Evolutionary conservation across 2,888 invertebrate genomes (phyloP), one percentile per base, ranked within the genome.

Genomic region (Dynastes tityus): DNA sequence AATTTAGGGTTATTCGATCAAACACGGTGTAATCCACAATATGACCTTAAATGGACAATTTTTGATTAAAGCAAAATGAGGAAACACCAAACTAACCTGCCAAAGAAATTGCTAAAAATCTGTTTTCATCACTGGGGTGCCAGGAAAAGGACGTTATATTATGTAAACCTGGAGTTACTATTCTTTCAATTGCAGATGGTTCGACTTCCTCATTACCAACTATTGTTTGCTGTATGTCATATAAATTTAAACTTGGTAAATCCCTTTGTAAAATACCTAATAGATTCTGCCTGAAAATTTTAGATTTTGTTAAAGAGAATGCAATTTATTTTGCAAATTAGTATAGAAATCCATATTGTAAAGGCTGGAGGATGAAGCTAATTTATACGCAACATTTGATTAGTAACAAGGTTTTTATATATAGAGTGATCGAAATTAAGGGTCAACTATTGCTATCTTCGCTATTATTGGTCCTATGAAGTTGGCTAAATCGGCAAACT

Each of bases 201-300:
- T 96, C 96, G 22, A 94, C 92, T 80, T 94, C 92, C 84, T 95
- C 95, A 81, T 93, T 93, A 81, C 92, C 93, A 65, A 90, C 88
- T 68, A 89, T 89, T 79, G 92, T 92, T 85, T 94, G 93, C 84
- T 95, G 95, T 80, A 98, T 94, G 88, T 98, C 97, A 87, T 96
- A 96, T 53, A 98, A 91, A 81, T 95, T 94, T 37, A 98, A 90
- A 13, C 93, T 91, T 61, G 91, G 90, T 63, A 93, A 93, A 84
- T 98, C 98, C 80, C 95, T 93, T 86, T 95, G 95, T 79, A 98
- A 89, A 0, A 95, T 94, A 29, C 96, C 94, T 67, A 98, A 89
- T 75, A 97, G 89, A 87, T 96, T 96, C 78, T 90, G 83, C 90
- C 94, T 92, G 85, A 53, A 87, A 58, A 86, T 79, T 22, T 51